Percentiles rank a stretch among this genome's conserved stretches.
Evolutionary conservation across 2,888 invertebrate genomes (phyloP).

Genomic region (Terebella lapidaria): DNA sequence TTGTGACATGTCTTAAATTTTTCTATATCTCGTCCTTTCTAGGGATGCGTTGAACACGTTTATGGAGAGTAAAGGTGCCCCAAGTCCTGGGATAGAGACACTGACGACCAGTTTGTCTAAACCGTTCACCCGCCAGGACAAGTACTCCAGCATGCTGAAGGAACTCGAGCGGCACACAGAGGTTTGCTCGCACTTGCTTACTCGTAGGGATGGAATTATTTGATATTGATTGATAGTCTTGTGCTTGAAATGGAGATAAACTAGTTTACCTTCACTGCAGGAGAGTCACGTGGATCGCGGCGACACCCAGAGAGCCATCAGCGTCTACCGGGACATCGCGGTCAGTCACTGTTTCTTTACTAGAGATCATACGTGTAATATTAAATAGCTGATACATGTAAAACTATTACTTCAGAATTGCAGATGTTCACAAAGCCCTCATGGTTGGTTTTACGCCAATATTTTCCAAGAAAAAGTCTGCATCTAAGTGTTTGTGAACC

Average conservation of each 20-base stretch:
- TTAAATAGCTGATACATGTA: too few relatives aligned
- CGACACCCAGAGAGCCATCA: conserved; percentile 90
- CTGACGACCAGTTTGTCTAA: conserved; percentile 89
- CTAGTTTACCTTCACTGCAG: conserved; percentile 7
- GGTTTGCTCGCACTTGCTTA: conserved; percentile 32
- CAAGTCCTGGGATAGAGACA: conserved; percentile 70
- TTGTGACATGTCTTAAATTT: too few relatives aligned
- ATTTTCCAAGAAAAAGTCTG: too few relatives aligned
- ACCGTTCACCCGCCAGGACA: conserved; percentile 90
- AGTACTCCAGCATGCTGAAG: conserved; percentile 80
- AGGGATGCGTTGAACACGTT: conserved; percentile 81
- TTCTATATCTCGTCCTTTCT: conserved; percentile 53
- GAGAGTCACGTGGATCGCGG: conserved; percentile 93
- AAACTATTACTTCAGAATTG: too few relatives aligned
- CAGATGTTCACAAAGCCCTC: too few relatives aligned
- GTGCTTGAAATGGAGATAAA: too few relatives aligned
- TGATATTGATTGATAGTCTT: too few relatives aligned
- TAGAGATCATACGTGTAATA: too few relatives aligned
- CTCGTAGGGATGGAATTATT: background rate
- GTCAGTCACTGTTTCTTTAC: too few relatives aligned
- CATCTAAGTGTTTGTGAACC: too few relatives aligned
- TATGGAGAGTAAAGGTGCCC: conserved; percentile 46
- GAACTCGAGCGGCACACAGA: conserved; percentile 93
- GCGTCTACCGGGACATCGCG: conserved; percentile 84
- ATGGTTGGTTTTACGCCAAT: too few relatives aligned